phyloP scores from a whole-genome alignment of 2,113 vertebrate genomes.

The Sminthopsis crassicaudata region DNA sequence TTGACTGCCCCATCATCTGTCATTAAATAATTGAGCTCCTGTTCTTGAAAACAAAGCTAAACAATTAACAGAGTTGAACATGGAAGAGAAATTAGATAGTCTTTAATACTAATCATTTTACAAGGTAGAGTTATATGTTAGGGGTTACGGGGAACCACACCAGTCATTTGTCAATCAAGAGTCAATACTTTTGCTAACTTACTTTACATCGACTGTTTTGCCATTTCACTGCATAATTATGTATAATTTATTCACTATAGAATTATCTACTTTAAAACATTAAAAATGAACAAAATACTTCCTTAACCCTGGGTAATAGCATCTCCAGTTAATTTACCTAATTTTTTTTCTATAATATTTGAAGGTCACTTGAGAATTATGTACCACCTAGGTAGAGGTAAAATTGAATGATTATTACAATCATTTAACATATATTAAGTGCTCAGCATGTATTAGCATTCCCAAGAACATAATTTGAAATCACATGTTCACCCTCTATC shows the following conservation, averaged over 20 bases:
- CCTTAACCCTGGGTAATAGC: not conserved
- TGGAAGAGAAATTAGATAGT: not conserved
- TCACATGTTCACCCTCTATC: not conserved
- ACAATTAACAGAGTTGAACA: slow-evolving; percentile 25
- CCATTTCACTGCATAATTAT: slow-evolving; percentile 15
- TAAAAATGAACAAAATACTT: slow-evolving; percentile 20
- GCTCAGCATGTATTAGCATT: not conserved
- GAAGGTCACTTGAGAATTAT: slow-evolving; percentile 35
- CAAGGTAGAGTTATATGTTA: not conserved
- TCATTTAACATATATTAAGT: slow-evolving; percentile 41
- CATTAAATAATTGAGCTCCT: slow-evolving; percentile 45
- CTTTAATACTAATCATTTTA: slow-evolving; percentile 1
- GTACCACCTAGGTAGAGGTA: slow-evolving; percentile 4
- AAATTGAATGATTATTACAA: slow-evolving; percentile 33
- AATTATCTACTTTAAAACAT: slow-evolving; percentile 55
- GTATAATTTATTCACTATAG: slow-evolving; percentile 62
- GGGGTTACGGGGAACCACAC: slow-evolving; percentile 9
- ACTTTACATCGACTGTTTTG: slow-evolving; percentile 13
- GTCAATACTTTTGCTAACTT: not conserved
- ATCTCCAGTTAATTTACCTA: not conserved
- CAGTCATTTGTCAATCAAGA: slow-evolving; percentile 26
- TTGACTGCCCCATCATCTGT: not conserved
- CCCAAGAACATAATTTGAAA: slow-evolving; percentile 45
- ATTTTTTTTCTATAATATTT: not conserved
- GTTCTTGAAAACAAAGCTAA: slow-evolving; percentile 48